phyloP scores from a whole-genome alignment of 1,140 invertebrate genomes.

The Rhizoglyphus robini region DNA sequence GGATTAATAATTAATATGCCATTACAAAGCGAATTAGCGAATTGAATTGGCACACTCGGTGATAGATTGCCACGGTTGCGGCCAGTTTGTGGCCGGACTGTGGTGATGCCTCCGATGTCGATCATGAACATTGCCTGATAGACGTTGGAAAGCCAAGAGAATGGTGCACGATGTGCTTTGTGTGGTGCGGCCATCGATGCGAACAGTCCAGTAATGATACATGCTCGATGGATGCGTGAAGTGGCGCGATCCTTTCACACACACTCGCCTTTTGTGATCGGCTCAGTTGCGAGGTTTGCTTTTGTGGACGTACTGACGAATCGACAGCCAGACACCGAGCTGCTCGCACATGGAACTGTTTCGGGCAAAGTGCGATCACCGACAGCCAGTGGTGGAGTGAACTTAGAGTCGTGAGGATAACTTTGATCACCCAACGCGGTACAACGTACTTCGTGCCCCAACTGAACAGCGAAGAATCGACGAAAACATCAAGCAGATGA shows the following conservation, averaged over 20 bases:
- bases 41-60: constrained; percentile 13
- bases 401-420: background rate
- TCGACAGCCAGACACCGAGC: too few species aligned
- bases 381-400: too few species aligned
- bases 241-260: background rate
- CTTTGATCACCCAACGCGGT: background rate
- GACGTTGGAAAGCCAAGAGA: background rate
- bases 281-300: too few species aligned
- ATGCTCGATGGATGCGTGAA: background rate
- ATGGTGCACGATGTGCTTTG: background rate
- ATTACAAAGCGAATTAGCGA: constrained; percentile 13
- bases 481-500: background rate
- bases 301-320: background rate
- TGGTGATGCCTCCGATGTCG: constrained; percentile 1
- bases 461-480: background rate
- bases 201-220: constrained; percentile 8
- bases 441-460: too few species aligned
- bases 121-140: constrained; percentile 1
- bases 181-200: constrained; percentile 4
- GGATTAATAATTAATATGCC: constrained; percentile 12
- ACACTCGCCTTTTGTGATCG: too few species aligned
- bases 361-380: too few species aligned
- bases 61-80: constrained; percentile 8
- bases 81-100: too few species aligned
- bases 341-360: too few species aligned